Conservation (phyloP, 2,888 invertebrate species). For the Steinernema carpocapsae region DNA sequence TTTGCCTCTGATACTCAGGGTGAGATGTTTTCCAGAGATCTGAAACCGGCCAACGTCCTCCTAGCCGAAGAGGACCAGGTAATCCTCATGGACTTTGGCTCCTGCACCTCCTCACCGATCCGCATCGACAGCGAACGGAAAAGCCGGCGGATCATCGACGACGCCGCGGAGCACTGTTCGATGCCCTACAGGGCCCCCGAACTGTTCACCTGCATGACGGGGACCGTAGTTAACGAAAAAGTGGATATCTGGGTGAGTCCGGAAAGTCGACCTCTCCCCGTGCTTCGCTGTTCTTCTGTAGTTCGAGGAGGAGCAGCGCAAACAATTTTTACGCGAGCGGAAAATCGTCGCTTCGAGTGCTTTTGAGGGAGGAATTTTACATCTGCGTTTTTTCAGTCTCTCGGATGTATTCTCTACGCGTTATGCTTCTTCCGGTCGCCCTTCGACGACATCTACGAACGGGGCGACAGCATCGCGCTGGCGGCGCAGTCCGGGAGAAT, state of each 20-base stretch:
- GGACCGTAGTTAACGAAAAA: constrained; percentile 81
- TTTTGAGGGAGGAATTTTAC: background rate
- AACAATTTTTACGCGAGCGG: too few relatives aligned
- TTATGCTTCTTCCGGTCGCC: constrained; percentile 85
- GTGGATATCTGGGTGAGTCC: constrained; percentile 83
- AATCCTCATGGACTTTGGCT: constrained; percentile 83
- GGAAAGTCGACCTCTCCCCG: too few relatives aligned
- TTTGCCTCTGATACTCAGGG: constrained; percentile 33
- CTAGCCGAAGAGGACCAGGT: constrained; percentile 77
- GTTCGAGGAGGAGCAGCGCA: background rate
- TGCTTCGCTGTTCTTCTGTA: too few relatives aligned
- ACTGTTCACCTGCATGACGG: constrained; percentile 82
- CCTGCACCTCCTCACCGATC: constrained; percentile 70
- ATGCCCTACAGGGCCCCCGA: constrained; percentile 89
- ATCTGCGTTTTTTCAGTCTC: constrained; percentile 74
- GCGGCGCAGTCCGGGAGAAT: constrained; percentile 74
- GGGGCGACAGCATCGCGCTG: constrained; percentile 85
- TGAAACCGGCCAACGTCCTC: constrained; percentile 85
- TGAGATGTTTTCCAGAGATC: constrained; percentile 76
- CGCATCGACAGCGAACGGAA: constrained; percentile 69
- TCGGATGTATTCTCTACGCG: constrained; percentile 85
- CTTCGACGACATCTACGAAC: constrained; percentile 82
- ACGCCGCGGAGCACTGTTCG: constrained; percentile 83
- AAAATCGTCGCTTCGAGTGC: background rate
- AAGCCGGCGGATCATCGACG: constrained; percentile 75